These are phyloP conservation scores for Seira ritae DNA, from an alignment of 2,888 invertebrate species.

Conservation along the genomic window DNA sequence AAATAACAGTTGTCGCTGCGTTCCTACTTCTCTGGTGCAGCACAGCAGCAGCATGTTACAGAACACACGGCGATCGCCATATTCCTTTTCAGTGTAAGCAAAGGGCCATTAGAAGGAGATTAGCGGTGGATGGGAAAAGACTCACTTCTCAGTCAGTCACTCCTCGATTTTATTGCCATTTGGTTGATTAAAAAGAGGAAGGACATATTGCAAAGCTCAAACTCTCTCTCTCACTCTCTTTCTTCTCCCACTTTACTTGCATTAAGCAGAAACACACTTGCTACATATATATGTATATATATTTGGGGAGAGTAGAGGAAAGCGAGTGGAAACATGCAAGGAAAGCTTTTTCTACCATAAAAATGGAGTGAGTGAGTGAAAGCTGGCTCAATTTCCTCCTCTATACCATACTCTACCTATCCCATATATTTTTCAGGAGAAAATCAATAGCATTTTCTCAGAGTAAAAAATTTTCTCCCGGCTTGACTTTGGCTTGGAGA, in stretches of 20 bases:
- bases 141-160: conserved; percentile 66
- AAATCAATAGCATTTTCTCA: conserved; percentile 4
- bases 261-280: conserved; percentile 32
- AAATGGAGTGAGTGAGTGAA: conserved; percentile 32
- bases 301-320: conserved; percentile 18
- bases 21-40: conserved; percentile 38
- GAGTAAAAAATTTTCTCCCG: conserved; percentile 15
- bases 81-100: conserved; percentile 25
- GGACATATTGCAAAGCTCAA: conserved; percentile 63
- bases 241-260: conserved; percentile 35
- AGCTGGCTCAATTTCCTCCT: conserved; percentile 26
- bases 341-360: conserved; percentile 21
- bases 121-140: conserved; percentile 63
- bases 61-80: conserved; percentile 6
- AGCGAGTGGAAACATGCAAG: conserved; percentile 9
- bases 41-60: neutral
- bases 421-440: conserved; percentile 4
- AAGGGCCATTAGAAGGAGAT: conserved; percentile 63
- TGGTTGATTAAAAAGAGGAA: conserved; percentile 72
- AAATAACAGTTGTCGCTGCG: conserved; percentile 63
- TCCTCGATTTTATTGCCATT: conserved; percentile 73
- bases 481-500: too few relatives aligned
- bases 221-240: conserved; percentile 38
- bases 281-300: neutral
- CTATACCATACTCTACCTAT: neutral